Evolutionary conservation across 2,797 vertebrate genomes (phyloP).

Genomic region (Pitangus sulphuratus): DNA sequence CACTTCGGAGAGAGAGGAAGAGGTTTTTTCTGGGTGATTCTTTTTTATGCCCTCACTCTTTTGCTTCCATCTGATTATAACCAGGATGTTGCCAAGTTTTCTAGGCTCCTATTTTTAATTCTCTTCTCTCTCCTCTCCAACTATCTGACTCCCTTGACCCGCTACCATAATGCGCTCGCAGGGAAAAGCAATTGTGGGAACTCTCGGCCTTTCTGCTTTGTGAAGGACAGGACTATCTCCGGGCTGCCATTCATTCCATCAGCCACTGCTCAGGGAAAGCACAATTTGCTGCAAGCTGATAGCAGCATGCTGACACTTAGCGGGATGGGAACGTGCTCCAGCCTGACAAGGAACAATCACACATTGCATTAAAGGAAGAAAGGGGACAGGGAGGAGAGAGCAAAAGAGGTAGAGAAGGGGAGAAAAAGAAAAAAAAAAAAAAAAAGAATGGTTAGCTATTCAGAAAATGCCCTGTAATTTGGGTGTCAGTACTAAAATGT

Average conservation of each 20-base stretch:
- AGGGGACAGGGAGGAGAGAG: neutral
- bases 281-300: slow-evolving; percentile 55
- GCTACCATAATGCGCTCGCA: neutral
- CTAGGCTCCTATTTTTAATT: slow-evolving; percentile 16
- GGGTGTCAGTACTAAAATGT: slow-evolving; percentile 68
- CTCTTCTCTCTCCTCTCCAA: neutral
- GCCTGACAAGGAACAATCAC: slow-evolving; percentile 63
- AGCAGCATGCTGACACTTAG: slow-evolving; percentile 62
- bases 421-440: neutral
- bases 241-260: slow-evolving; percentile 47
- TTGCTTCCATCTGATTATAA: neutral
- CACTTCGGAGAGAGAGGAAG: neutral
- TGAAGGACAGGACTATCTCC: slow-evolving; percentile 50
- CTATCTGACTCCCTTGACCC: slow-evolving; percentile 26
- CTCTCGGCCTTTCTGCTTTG: neutral
- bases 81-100: neutral
- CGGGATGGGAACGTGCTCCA: slow-evolving; percentile 37
- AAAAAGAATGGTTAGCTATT: slow-evolving; percentile 40
- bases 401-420: neutral
- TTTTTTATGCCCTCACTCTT: neutral
- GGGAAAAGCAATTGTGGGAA: slow-evolving; percentile 43
- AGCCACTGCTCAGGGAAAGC: slow-evolving; percentile 32
- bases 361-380: slow-evolving; percentile 43
- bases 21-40: neutral
- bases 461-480: slow-evolving; percentile 66